phyloP scores from a whole-genome alignment of 2,888 invertebrate genomes.

The Lysandra bellargus region DNA sequence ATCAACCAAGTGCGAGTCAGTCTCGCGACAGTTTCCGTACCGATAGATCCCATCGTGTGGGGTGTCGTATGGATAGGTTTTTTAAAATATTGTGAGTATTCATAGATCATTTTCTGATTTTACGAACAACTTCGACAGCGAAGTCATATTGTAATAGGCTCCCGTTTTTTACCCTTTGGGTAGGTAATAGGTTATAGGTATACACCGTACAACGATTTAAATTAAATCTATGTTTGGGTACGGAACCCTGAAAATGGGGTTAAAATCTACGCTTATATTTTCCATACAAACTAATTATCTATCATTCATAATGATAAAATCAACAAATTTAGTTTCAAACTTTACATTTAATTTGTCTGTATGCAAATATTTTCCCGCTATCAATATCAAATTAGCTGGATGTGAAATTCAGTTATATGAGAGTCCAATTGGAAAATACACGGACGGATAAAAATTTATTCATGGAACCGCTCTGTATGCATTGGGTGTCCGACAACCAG shows the following conservation, averaged over 20 bases:
- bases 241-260: not conserved
- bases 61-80: too few species aligned
- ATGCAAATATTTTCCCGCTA: constrained; percentile 11
- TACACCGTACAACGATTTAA: too few species aligned
- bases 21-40: too few species aligned
- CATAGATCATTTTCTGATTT: too few species aligned
- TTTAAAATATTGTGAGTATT: too few species aligned
- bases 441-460: constrained; percentile 7
- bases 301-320: not conserved
- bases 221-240: too few species aligned
- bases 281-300: not conserved
- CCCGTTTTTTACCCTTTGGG: too few species aligned
- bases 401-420: not conserved
- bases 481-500: not conserved
- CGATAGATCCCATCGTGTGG: too few species aligned
- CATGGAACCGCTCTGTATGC: constrained; percentile 9
- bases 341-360: not conserved
- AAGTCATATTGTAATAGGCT: too few species aligned
- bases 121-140: too few species aligned
- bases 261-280: not conserved
- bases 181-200: too few species aligned
- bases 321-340: not conserved
- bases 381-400: constrained; percentile 4
- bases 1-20: too few species aligned
- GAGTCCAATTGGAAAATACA: not conserved